Base-by-base conservation (phyloP, 2,113 vertebrate genomes). In the Pachypanchax playfairii region DNA sequence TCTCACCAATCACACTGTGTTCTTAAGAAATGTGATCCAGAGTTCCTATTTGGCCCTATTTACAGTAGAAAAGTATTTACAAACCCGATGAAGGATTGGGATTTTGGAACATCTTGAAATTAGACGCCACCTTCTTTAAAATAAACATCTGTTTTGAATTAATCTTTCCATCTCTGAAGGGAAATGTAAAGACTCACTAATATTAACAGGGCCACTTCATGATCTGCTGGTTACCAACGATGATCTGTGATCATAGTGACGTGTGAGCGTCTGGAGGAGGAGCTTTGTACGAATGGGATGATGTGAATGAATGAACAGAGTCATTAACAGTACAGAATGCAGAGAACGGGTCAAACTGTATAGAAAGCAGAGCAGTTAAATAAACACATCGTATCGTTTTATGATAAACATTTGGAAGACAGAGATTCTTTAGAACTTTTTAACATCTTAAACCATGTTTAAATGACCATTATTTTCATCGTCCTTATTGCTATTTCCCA, bases 371-470 rank as follows among this genome's bases (percentile, higher is more conserved):
- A 74, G 65, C 43, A 58, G 66, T 64, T 85, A 88, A 90, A 88
- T 84, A 91, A 89, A 91, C 70, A 83, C 77, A 74, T 68, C 68
- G 56, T 79, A 70, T 65, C 68, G 80, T 80, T 84, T 91, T 72
- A 77, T 88, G 80, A 86, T 88, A 83, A 91, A 89, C 79, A 73
- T 90, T 90, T 93, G 92, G 92, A 93, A 93, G 92, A 93, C 92
- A 92, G 86, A 92, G 91, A 92, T 93, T 92, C 88, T 86, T 83
- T 90, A 92, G 87, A 91, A 92, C 89, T 87, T 89, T 81, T 59
- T 53, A 60, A 85, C 85, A 89, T 77, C 84, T 88, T 87, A 86
- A 87, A 89, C 83, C 77, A 85, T 87, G 78, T 79, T 79, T 83
- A 77, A 70, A 75, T 80, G 65, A 89, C 64, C 87, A 86, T 83